A percentile compares a stretch with the other conserved stretches of the same genome.
These are phyloP conservation scores for Thaumetopoea pityocampa DNA, from an alignment of 1,140 invertebrate genomes.

Conservation along the genomic window DNA sequence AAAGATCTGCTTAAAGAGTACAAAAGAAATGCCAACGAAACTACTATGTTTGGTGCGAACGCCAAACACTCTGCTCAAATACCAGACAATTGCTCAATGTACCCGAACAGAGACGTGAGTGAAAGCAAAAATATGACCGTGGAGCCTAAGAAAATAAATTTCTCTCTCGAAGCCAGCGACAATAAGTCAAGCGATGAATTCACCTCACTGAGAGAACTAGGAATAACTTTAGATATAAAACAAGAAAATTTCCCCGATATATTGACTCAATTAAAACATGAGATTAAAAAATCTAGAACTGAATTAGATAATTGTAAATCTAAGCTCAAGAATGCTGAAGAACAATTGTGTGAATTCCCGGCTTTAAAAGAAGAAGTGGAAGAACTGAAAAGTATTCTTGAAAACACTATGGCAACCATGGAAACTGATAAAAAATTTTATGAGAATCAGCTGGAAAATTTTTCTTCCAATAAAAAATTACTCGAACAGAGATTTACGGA, in stretches of 20 bases:
- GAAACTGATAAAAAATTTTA: slow-evolving; percentile 78
- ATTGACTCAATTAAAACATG: slow-evolving; percentile 74
- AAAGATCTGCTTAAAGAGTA: slow-evolving; percentile 41
- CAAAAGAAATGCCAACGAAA: slow-evolving; percentile 71
- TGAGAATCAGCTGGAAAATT: slow-evolving; percentile 75
- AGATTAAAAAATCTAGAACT: slow-evolving; percentile 71
- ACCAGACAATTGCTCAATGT: slow-evolving; percentile 69
- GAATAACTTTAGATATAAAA: slow-evolving; percentile 55
- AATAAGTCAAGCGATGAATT: slow-evolving; percentile 53
- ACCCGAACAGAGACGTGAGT: slow-evolving; percentile 63
- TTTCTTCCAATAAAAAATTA: slow-evolving; percentile 73
- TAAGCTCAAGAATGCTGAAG: slow-evolving; percentile 71
- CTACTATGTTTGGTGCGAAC: slow-evolving; percentile 52
- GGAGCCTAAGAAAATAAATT: slow-evolving; percentile 70
- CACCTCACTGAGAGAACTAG: slow-evolving; percentile 54
- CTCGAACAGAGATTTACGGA: slow-evolving; percentile 77
- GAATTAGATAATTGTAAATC: slow-evolving; percentile 75
- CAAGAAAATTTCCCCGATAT: slow-evolving; percentile 66
- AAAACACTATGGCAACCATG: slow-evolving; percentile 75
- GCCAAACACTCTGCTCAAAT: slow-evolving; percentile 48
- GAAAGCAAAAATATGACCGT: slow-evolving; percentile 56
- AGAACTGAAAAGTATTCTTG: slow-evolving; percentile 72
- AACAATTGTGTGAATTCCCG: slow-evolving; percentile 74
- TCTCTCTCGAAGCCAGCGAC: slow-evolving; percentile 54
- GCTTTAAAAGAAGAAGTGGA: slow-evolving; percentile 77